Conservation (phyloP, 2,888 invertebrate species). For the Campoplex capitator region DNA sequence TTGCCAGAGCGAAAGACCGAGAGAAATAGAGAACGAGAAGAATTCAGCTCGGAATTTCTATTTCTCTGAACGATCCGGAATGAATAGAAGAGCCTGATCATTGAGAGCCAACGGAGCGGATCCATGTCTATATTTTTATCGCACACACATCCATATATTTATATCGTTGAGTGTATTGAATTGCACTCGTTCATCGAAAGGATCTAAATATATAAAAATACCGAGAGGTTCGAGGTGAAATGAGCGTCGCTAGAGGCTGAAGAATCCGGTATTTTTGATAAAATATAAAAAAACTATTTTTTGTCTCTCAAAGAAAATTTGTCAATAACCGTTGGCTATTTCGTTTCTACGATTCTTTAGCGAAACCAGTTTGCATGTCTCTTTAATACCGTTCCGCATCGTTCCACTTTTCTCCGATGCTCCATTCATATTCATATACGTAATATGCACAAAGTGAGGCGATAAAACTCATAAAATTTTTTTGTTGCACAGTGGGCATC, state of each 20-base stretch:
- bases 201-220: neutral
- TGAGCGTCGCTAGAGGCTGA: neutral
- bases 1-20: neutral
- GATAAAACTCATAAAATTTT: neutral
- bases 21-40: conserved; percentile 15
- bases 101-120: conserved; percentile 40
- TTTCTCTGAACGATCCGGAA: conserved; percentile 36
- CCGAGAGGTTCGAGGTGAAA: neutral
- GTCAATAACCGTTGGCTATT: neutral
- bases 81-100: conserved; percentile 54
- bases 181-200: neutral
- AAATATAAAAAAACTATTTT: neutral
- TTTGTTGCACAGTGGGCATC: neutral
- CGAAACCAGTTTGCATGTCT: neutral
- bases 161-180: neutral
- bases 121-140: conserved; percentile 25
- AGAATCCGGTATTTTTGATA: neutral
- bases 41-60: conserved; percentile 62
- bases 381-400: neutral
- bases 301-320: neutral
- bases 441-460: neutral
- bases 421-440: neutral
- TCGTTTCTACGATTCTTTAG: neutral
- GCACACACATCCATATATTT: neutral
- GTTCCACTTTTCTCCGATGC: neutral